These are phyloP conservation scores for Chondrilla cf. caribensis DNA, from an alignment of 37 sponge, comb jelly and placozoan species.

Conservation along the genomic window DNA sequence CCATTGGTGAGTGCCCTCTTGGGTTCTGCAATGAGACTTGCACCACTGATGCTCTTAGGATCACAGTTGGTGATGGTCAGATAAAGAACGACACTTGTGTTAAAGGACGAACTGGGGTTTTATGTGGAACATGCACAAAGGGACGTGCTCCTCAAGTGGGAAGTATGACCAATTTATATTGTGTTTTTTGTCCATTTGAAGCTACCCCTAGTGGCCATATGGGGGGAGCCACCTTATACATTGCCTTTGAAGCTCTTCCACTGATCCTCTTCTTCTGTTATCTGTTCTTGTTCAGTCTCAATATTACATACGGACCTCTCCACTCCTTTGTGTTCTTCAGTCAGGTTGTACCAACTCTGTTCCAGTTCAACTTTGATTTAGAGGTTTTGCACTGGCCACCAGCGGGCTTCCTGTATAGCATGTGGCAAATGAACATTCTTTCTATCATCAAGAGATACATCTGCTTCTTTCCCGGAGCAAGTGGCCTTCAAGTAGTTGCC, in stretches of 20 bases:
- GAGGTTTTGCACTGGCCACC: background rate
- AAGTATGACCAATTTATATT: slow-evolving; percentile 8
- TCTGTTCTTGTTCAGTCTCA: slow-evolving; percentile 35
- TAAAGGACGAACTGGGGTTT: background rate
- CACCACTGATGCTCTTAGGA: background rate
- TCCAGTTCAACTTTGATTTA: background rate
- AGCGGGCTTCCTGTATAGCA: slow-evolving; percentile 8
- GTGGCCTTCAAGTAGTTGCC: background rate
- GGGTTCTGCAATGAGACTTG: background rate
- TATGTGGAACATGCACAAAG: slow-evolving; percentile 17
- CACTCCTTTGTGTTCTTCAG: slow-evolving; percentile 61
- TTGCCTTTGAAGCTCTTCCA: slow-evolving; percentile 27
- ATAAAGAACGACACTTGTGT: background rate
- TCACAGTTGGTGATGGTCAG: background rate
- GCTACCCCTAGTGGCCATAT: background rate
- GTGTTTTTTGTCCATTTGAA: slow-evolving; percentile 6
- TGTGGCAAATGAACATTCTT: slow-evolving; percentile 71
- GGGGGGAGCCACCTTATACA: slow-evolving; percentile 31
- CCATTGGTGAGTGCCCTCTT: background rate
- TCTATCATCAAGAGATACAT: background rate
- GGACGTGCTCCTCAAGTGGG: slow-evolving; percentile 33
- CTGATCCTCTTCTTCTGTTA: slow-evolving; percentile 34
- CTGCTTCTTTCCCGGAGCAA: slow-evolving; percentile 21
- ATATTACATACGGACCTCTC: slow-evolving; percentile 35
- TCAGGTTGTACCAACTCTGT: slow-evolving; percentile 36